Base-by-base conservation (phyloP, 2,797 vertebrate species). In the Gadopsis bispinosus region DNA sequence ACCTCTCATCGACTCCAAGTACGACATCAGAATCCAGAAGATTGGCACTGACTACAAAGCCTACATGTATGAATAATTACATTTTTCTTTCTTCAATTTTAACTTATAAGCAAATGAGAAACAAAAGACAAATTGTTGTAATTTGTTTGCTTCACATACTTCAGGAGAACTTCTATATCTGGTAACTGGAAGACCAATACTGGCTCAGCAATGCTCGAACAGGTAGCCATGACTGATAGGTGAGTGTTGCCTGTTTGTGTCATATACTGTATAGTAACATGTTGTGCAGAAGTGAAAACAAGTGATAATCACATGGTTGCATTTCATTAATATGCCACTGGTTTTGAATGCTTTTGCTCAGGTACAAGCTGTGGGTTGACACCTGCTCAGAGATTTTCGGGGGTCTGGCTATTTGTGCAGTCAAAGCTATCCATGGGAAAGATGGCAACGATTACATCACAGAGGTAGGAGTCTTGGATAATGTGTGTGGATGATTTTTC, bases 21-120 rank as follows among this genome's bases (percentile, higher is more conserved):
- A 99, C 31, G 98, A 99, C 92, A 97, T 99, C 93, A 95, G 97
- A 91, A 98, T 99, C 92, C 98, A 99, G 96, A 99, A 99, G 95
- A 99, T 99, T 65, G 98, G 97, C 88, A 94, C 54, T 58, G 97
- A 98, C 95, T 99, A 99, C 95, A 99, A 99, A 90, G 97, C 97
- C 60, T 99, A 99, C 95, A 98, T 99, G 98, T 99, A 91, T 87
- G 97, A 83, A 61, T 29, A 19, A 37, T 4, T 45, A 48, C 26
- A 5, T 6, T 14, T 20, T 16, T 55, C 6, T 54, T 54, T 0
- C 17, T 51, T 61, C 6, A 16, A 17, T 2, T 68, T 31, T 1
- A 26, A 26, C 26, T 26, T 11, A 58, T 31, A 35, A 19, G 0
- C 1, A 1, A 56, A 35, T 2, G 8, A 61, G 37, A 73, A 79